phyloP scores from a whole-genome alignment of 53 echinoderm and acorn worm species.

The Pentamera pediparva region DNA sequence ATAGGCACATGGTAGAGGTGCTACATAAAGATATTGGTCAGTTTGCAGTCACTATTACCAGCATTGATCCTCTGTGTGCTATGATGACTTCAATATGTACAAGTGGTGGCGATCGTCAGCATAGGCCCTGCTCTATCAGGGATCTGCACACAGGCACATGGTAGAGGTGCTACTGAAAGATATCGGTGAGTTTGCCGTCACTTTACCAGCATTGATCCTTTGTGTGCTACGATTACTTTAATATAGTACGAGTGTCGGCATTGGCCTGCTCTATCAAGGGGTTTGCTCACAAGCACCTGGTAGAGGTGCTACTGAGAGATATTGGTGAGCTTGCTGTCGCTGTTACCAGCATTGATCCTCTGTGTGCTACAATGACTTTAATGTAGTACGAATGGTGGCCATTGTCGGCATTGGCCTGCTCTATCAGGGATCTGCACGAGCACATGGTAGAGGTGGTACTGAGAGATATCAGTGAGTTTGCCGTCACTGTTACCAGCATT shows the following conservation, averaged over 20 bases:
- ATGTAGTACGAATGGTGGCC: constrained; percentile 85
- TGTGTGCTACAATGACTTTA: too few relatives aligned
- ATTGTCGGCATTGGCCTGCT: constrained; percentile 87
- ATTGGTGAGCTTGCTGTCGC: constrained; percentile 59
- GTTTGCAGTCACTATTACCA: too few relatives aligned
- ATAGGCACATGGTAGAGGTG: constrained; percentile 91
- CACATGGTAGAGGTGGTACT: constrained; percentile 91
- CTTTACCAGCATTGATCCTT: too few relatives aligned
- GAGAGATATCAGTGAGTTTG: constrained; percentile 80
- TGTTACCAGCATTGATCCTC: too few relatives aligned
- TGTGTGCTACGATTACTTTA: too few relatives aligned
- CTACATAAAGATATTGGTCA: constrained; percentile 87
- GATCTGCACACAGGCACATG: constrained; percentile 87
- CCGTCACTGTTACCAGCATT: too few relatives aligned
- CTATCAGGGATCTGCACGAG: constrained; percentile 82
- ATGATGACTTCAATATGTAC: too few relatives aligned
- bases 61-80: too few relatives aligned
- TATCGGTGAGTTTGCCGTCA: constrained; percentile 79
- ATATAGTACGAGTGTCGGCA: too few relatives aligned
- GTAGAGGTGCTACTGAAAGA: constrained; percentile 89
- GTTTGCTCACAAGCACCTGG: constrained; percentile 90
- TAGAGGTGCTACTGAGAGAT: constrained; percentile 85
- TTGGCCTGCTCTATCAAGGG: constrained; percentile 87
- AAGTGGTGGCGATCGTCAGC: constrained; percentile 88
- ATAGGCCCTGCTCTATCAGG: constrained; percentile 89